Evolutionary conservation across 2,888 invertebrate genomes (phyloP).

Genomic region (Hemithea aestivaria): DNA sequence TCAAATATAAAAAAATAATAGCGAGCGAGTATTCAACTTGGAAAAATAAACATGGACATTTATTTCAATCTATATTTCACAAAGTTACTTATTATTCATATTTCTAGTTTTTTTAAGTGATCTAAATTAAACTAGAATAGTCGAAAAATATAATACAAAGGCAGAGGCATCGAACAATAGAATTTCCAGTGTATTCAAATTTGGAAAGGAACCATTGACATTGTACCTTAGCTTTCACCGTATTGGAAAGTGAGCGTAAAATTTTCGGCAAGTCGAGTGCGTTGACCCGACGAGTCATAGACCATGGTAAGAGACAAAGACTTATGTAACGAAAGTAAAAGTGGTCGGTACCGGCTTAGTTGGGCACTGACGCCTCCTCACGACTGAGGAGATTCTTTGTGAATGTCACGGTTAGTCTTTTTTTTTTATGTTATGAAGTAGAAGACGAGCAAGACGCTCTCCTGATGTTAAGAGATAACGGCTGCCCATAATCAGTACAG

Average conservation of each 20-base stretch:
- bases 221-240: conserved; percentile 75
- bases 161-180: conserved; percentile 52
- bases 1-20: too few relatives aligned
- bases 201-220: conserved; percentile 74
- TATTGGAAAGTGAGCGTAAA: conserved; percentile 79
- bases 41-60: too few relatives aligned
- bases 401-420: conserved; percentile 72
- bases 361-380: conserved; percentile 32
- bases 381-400: conserved; percentile 68
- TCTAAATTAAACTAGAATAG: too few relatives aligned
- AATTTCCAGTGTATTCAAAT: conserved; percentile 47
- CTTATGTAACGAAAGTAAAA: conserved; percentile 72
- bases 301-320: conserved; percentile 69
- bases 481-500: too few relatives aligned
- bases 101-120: too few relatives aligned
- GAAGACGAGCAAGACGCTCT: too few relatives aligned
- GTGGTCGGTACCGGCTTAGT: conserved; percentile 29
- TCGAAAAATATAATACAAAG: conserved; percentile 21
- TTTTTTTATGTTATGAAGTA: too few relatives aligned
- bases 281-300: conserved; percentile 57
- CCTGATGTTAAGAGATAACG: too few relatives aligned
- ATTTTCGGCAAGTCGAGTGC: conserved; percentile 76
- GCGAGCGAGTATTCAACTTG: too few relatives aligned
- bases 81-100: too few relatives aligned
- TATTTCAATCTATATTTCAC: too few relatives aligned